A percentile compares a stretch with the other conserved stretches of the same genome.
phyloP scores from a whole-genome alignment of 1,140 invertebrate species.

The Bicyclus anynana region DNA sequence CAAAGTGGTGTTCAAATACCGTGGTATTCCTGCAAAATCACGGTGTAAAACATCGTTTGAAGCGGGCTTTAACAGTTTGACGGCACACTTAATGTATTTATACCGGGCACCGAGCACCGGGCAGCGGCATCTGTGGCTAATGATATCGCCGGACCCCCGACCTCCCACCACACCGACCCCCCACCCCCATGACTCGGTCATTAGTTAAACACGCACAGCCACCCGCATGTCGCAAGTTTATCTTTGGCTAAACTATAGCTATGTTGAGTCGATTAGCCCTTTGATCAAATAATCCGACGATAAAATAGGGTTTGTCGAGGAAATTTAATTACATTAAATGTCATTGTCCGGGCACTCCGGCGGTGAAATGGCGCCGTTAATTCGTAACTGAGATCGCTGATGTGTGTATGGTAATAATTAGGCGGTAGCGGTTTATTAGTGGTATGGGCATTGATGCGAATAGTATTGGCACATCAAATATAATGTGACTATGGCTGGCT shows the following conservation, averaged over 20 bases:
- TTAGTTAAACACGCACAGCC: constrained; percentile 74
- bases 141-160: constrained; percentile 61
- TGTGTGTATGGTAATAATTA: constrained; percentile 5
- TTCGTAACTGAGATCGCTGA: constrained; percentile 11
- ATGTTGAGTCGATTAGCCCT: constrained; percentile 74
- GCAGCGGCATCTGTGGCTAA: constrained; percentile 72
- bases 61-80: constrained; percentile 66
- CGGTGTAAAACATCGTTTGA: constrained; percentile 43
- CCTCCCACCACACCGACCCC: constrained; percentile 19
- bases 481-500: no score
- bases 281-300: constrained; percentile 75
- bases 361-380: constrained; percentile 38
- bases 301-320: constrained; percentile 69
- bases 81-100: constrained; percentile 72
- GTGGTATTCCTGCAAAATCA: constrained; percentile 5
- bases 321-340: constrained; percentile 74
- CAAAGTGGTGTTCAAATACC: background rate
- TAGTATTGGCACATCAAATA: background rate
- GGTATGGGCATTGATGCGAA: background rate
- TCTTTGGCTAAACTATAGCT: constrained; percentile 72
- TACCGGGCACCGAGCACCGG: constrained; percentile 64
- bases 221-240: constrained; percentile 75
- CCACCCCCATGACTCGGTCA: constrained; percentile 67
- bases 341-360: constrained; percentile 56
- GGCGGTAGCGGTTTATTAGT: background rate